Evolutionary conservation across 2,113 vertebrate species (phyloP).

Genomic region (Nibea albiflora): DNA sequence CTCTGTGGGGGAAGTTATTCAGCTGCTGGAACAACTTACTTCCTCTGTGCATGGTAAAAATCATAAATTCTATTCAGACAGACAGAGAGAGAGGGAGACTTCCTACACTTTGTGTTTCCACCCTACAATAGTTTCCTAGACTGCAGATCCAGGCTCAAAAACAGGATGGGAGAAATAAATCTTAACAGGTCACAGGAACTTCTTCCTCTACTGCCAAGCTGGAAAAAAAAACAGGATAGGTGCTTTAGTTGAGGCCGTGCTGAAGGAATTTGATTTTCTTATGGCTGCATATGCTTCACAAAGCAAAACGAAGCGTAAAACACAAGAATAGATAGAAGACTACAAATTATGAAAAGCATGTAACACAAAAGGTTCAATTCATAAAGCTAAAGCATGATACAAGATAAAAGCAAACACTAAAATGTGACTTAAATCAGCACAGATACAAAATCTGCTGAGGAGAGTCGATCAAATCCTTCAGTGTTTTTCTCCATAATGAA

Average conservation of each 20-base stretch:
- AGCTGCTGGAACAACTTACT: conserved; percentile 70
- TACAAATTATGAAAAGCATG: not conserved
- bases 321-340: not conserved
- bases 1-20: conserved; percentile 66
- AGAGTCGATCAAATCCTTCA: too few species aligned
- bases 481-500: too few species aligned
- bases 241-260: not conserved
- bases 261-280: not conserved
- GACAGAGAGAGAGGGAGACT: conserved; percentile 52
- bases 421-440: not conserved
- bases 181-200: conserved; percentile 39
- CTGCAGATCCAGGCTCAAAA: conserved; percentile 68
- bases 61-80: conserved; percentile 62
- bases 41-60: conserved; percentile 66
- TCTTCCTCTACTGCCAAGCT: conserved; percentile 40
- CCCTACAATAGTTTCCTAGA: conserved; percentile 71
- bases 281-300: not conserved
- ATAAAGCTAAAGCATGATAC: not conserved
- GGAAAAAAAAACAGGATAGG: conserved; percentile 18
- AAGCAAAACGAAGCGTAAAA: not conserved
- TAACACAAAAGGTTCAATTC: not conserved
- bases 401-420: not conserved
- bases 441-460: not conserved
- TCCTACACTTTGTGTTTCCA: conserved; percentile 71
- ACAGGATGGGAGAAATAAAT: conserved; percentile 78